These are phyloP conservation scores for Gambelia wislizenii DNA, from an alignment of 2,797 vertebrate species.

Conservation along the genomic window DNA sequence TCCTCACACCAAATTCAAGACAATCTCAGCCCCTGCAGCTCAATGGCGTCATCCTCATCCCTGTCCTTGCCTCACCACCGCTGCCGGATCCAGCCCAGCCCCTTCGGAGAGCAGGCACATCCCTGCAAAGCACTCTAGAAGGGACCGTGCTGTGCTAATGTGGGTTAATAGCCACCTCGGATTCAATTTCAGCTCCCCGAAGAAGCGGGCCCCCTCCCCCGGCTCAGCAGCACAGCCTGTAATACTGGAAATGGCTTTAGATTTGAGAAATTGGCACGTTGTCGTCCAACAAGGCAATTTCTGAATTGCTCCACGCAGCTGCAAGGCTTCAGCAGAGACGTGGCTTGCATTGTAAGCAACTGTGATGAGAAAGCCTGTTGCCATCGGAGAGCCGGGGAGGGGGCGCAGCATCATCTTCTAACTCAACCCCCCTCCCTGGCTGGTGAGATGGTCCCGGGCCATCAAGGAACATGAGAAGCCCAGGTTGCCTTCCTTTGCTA, in stretches of 20 bases:
- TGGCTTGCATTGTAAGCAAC: conserved; percentile 55
- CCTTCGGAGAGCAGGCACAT: neutral
- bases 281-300: conserved; percentile 80
- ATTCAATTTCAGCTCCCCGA: conserved; percentile 72
- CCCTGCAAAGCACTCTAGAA: conserved; percentile 57
- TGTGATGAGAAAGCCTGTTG: conserved; percentile 33
- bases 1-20: neutral
- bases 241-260: conserved; percentile 81
- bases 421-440: neutral
- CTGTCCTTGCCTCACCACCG: neutral
- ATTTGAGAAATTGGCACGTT: conserved; percentile 81
- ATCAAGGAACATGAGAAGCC: neutral
- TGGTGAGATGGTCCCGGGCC: neutral
- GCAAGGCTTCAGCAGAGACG: conserved; percentile 52
- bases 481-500: accelerated
- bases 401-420: accelerated
- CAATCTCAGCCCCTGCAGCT: neutral
- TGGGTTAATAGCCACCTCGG: conserved; percentile 72
- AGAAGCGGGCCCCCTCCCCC: conserved; percentile 65
- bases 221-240: conserved; percentile 72
- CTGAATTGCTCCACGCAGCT: conserved; percentile 79
- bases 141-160: conserved; percentile 64
- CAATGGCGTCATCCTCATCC: neutral
- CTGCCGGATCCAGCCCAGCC: neutral
- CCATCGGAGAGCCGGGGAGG: neutral